A percentile compares a stretch with the other conserved stretches of the same genome.
These are phyloP conservation scores for Calameuta pallipes DNA, from an alignment of 2,888 invertebrate genomes.

Conservation along the genomic window DNA sequence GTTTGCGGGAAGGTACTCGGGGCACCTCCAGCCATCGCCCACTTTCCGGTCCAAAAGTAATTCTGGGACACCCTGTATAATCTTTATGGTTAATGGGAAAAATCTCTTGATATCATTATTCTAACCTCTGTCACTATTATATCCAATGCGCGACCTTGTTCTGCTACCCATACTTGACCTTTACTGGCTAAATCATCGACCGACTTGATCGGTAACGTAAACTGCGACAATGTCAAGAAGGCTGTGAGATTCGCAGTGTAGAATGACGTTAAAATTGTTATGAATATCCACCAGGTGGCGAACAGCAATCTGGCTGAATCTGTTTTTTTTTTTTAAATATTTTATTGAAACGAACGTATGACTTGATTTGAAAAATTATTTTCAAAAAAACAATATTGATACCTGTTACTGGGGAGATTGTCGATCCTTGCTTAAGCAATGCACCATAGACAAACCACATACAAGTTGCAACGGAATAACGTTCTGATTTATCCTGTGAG, in stretches of 20 bases:
- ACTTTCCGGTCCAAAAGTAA: too few relatives aligned
- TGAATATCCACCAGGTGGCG: constrained; percentile 93
- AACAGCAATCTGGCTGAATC: constrained; percentile 86
- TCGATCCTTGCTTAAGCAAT: constrained; percentile 87
- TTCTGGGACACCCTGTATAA: not conserved
- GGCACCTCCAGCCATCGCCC: too few relatives aligned
- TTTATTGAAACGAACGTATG: not conserved
- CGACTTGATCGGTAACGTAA: constrained; percentile 81
- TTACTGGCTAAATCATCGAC: constrained; percentile 75
- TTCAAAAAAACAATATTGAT: constrained; percentile 20
- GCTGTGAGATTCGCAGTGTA: constrained; percentile 93
- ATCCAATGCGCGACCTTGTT: constrained; percentile 78
- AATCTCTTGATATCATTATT: constrained; percentile 61
- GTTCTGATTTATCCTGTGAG: constrained; percentile 70
- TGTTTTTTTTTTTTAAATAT: constrained; percentile 50
- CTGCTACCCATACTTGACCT: constrained; percentile 78
- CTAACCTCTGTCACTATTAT: constrained; percentile 59
- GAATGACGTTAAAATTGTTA: constrained; percentile 87
- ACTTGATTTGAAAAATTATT: not conserved
- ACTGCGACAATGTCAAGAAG: constrained; percentile 86
- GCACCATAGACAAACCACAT: constrained; percentile 91
- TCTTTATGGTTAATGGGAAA: not conserved
- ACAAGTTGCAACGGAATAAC: constrained; percentile 76
- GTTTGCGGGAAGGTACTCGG: too few relatives aligned
- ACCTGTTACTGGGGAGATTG: constrained; percentile 84